phyloP scores from a whole-genome alignment of 2,113 vertebrate genomes.

The Burhinus bistriatus region DNA sequence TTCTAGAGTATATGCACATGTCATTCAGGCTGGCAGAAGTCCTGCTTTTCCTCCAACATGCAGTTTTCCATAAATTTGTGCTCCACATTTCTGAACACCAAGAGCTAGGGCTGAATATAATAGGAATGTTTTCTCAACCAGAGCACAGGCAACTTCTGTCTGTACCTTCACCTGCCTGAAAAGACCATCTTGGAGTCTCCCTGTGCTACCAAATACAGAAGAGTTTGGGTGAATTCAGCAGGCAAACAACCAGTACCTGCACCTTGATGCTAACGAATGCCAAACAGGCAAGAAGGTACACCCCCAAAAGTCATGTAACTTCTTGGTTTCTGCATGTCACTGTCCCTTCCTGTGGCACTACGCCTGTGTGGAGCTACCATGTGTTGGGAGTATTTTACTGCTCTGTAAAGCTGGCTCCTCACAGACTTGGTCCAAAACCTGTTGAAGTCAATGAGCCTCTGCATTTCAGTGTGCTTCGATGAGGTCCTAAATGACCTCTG shows the following conservation, averaged over 20 bases:
- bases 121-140: neutral
- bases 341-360: neutral
- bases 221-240: neutral
- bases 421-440: neutral
- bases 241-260: neutral
- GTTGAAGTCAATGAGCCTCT: neutral
- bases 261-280: neutral
- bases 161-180: neutral
- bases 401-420: neutral
- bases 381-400: neutral
- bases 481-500: neutral
- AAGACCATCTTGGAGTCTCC: neutral
- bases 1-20: neutral
- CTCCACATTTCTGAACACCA: fast-evolving
- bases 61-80: neutral
- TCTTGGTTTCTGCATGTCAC: neutral
- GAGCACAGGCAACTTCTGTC: neutral
- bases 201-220: neutral
- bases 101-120: neutral
- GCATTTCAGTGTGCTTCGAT: neutral
- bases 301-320: neutral
- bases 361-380: neutral
- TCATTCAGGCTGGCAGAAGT: neutral
- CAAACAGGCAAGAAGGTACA: neutral
- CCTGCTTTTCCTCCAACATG: neutral